A percentile compares a stretch with the other conserved stretches of the same genome.
These are phyloP conservation scores for Zapus hudsonius DNA, from an alignment of 2,113 vertebrate species.

Conservation along the genomic window DNA sequence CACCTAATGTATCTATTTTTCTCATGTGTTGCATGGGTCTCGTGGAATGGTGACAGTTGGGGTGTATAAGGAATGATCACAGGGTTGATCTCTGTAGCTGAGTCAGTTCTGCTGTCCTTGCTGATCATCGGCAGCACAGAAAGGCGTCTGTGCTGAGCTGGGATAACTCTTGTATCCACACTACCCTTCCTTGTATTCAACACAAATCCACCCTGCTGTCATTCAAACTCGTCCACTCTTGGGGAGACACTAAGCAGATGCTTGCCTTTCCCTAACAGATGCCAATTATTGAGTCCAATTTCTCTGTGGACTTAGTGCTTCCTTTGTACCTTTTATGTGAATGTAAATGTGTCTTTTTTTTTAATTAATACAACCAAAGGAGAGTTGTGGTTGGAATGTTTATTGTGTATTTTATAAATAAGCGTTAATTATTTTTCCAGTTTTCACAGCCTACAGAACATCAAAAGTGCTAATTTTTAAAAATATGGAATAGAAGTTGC, in stretches of 20 bases:
- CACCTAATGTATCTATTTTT: neutral
- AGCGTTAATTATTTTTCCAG: conserved; percentile 8
- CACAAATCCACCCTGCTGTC: neutral
- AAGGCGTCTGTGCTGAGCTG: neutral
- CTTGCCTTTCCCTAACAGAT: neutral
- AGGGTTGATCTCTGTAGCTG: neutral
- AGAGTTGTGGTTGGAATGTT: conserved; percentile 19
- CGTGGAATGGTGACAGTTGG: neutral
- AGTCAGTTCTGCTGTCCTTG: neutral
- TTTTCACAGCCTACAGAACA: conserved; percentile 24
- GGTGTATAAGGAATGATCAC: neutral
- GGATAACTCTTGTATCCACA: neutral
- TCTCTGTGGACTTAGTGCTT: conserved; percentile 25
- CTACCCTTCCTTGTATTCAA: neutral
- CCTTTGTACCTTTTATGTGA: neutral
- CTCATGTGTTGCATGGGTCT: neutral
- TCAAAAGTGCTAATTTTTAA: neutral
- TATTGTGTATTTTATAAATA: conserved; percentile 18
- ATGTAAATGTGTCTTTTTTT: neutral
- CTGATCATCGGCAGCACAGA: neutral
- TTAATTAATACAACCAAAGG: neutral
- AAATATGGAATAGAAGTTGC: conserved; percentile 26
- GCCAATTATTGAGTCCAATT: conserved; percentile 45
- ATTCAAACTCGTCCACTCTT: neutral
- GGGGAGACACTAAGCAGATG: conserved; percentile 17